Conservation (phyloP, 2,888 invertebrate genomes). For the Patella depressa region DNA sequence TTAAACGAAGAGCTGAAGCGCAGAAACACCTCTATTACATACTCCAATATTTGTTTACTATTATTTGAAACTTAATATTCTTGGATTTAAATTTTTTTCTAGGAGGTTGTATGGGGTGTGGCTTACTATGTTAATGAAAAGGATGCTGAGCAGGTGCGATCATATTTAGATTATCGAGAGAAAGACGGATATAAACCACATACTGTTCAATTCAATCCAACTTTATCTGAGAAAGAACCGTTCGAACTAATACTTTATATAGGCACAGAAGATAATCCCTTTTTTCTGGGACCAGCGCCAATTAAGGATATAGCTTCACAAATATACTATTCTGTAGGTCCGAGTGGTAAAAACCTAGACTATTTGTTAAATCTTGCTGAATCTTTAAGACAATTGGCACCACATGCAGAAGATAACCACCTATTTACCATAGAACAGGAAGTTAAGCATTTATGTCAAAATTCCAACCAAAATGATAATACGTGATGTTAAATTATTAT, state of each 20-base stretch:
- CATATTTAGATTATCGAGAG: constrained; percentile 90
- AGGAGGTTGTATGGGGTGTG: constrained; percentile 88
- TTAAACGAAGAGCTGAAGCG: too few species aligned
- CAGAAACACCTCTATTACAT: not conserved
- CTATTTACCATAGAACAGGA: constrained; percentile 81
- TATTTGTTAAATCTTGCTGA: constrained; percentile 89
- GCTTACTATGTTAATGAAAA: constrained; percentile 87
- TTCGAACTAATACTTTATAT: constrained; percentile 86
- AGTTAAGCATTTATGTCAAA: constrained; percentile 65
- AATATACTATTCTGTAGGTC: constrained; percentile 80
- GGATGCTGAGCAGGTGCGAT: constrained; percentile 79
- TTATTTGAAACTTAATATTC: not conserved
- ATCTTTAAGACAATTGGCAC: constrained; percentile 82
- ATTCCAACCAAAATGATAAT: not conserved
- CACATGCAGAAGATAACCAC: constrained; percentile 81
- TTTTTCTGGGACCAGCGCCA: constrained; percentile 84
- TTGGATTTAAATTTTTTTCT: constrained; percentile 27
- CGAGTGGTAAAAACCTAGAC: constrained; percentile 91
- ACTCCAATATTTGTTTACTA: too few species aligned
- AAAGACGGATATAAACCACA: constrained; percentile 90
- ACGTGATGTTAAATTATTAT: not conserved
- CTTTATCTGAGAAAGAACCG: constrained; percentile 68
- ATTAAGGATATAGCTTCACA: constrained; percentile 85
- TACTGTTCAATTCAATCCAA: constrained; percentile 81
- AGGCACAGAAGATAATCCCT: constrained; percentile 85